These are phyloP conservation scores for Meloe dianella DNA, from an alignment of 2,888 invertebrate species.

Conservation along the genomic window DNA sequence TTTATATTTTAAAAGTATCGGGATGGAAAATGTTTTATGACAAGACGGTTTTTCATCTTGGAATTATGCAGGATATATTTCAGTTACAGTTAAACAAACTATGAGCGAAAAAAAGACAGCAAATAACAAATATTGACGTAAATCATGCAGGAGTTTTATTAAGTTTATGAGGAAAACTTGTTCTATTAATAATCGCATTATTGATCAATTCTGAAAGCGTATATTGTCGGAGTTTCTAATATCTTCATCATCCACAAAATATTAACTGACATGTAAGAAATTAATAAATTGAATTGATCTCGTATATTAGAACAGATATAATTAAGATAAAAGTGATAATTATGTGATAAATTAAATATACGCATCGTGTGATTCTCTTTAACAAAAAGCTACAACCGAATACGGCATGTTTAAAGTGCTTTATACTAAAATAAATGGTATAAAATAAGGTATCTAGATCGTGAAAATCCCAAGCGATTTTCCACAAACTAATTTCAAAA, in stretches of 20 bases:
- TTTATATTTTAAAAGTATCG: background rate
- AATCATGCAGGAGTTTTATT: background rate
- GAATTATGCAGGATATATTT: background rate
- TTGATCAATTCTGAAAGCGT: background rate
- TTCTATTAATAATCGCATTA: slow-evolving; percentile 1
- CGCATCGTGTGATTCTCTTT: background rate
- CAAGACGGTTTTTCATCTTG: background rate
- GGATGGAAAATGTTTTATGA: background rate
- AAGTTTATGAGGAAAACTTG: background rate
- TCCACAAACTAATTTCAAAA: slow-evolving; percentile 28
- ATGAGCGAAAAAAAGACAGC: too few relatives aligned
- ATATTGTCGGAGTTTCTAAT: too few relatives aligned
- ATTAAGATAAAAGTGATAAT: background rate
- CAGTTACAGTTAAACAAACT: background rate
- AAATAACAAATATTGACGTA: background rate
- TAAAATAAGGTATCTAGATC: background rate
- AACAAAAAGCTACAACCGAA: background rate
- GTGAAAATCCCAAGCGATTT: slow-evolving; percentile 11
- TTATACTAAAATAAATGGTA: background rate
- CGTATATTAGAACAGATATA: too few relatives aligned
- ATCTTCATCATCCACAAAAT: too few relatives aligned
- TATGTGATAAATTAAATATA: background rate
- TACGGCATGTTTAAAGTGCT: background rate
- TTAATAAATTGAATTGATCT: background rate
- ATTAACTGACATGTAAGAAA: background rate